phyloP scores from a whole-genome alignment of 2,113 vertebrate genomes.

The Nannobrachium achirus region DNA sequence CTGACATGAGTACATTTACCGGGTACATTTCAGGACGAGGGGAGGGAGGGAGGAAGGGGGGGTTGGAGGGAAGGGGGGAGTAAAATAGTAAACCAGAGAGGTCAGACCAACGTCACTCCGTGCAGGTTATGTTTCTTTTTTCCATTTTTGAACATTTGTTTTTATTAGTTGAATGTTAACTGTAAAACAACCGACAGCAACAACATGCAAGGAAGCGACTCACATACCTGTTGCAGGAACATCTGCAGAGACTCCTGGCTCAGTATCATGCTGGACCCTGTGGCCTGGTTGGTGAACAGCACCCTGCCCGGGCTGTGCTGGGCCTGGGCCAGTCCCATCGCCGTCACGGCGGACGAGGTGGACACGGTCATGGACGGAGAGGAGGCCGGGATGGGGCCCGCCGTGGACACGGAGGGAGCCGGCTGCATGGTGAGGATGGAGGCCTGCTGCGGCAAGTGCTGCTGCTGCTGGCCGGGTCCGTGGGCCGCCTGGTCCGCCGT shows the following conservation, averaged over 20 bases:
- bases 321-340: constrained; percentile 72
- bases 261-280: constrained; percentile 83
- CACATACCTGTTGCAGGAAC: constrained; percentile 93
- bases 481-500: constrained; percentile 75
- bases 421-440: constrained; percentile 83
- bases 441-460: constrained; percentile 68
- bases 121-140: constrained; percentile 57
- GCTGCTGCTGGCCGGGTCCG: constrained; percentile 58
- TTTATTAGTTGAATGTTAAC: constrained; percentile 58
- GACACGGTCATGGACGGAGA: constrained; percentile 76
- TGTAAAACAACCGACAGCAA: constrained; percentile 36
- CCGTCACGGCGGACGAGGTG: constrained; percentile 74
- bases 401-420: constrained; percentile 53
- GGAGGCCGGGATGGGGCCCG: constrained; percentile 67
- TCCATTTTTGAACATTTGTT: not conserved
- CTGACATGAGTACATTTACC: constrained; percentile 82
- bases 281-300: constrained; percentile 83
- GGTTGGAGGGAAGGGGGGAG: constrained; percentile 50
- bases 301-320: constrained; percentile 93
- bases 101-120: constrained; percentile 68
- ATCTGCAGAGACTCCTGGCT: constrained; percentile 93
- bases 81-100: constrained; percentile 76
- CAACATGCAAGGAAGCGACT: constrained; percentile 4
- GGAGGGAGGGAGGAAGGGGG: constrained; percentile 29
- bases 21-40: constrained; percentile 57